Evolutionary conservation across 2,797 vertebrate species (phyloP).

Genomic region (Macroramphosus scolopax): DNA sequence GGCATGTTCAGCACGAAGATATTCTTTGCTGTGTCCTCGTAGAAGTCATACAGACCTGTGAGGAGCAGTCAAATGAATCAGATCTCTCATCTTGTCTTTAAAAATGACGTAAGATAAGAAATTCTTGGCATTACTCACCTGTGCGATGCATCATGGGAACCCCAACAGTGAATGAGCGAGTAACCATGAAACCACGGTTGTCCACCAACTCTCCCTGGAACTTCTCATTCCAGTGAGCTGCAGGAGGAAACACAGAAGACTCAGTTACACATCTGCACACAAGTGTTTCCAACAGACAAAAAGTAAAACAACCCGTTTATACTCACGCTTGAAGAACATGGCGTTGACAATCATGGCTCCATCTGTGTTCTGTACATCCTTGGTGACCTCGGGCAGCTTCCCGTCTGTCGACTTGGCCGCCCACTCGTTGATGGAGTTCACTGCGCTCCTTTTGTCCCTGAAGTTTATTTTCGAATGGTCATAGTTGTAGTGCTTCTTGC

Average conservation of each 20-base stretch:
- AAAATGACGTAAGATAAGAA: too few relatives aligned
- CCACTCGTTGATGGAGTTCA: conserved; percentile 95
- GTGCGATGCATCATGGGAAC: conserved; percentile 98
- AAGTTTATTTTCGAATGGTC: conserved; percentile 96
- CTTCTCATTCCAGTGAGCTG: conserved; percentile 95
- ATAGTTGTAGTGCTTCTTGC: conserved; percentile 93
- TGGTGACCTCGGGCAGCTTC: conserved; percentile 89
- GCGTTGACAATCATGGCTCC: conserved; percentile 93
- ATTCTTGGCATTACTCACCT: too few relatives aligned
- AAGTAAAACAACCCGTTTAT: neutral
- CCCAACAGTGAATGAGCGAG: conserved; percentile 82
- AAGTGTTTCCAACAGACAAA: too few relatives aligned
- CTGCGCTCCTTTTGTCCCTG: conserved; percentile 88
- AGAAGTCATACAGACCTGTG: conserved; percentile 87
- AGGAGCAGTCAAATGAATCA: neutral
- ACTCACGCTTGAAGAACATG: conserved; percentile 97
- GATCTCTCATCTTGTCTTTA: too few relatives aligned
- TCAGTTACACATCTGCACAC: too few relatives aligned
- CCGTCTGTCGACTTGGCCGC: conserved; percentile 88
- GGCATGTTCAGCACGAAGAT: conserved; percentile 92
- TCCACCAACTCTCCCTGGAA: conserved; percentile 97
- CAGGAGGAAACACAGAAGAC: too few relatives aligned
- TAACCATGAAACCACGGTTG: conserved; percentile 90
- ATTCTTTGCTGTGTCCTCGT: conserved; percentile 80
- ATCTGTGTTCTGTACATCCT: conserved; percentile 88